These are phyloP conservation scores for Oryzias celebensis DNA, from an alignment of 2,113 vertebrate species.

Conservation along the genomic window DNA sequence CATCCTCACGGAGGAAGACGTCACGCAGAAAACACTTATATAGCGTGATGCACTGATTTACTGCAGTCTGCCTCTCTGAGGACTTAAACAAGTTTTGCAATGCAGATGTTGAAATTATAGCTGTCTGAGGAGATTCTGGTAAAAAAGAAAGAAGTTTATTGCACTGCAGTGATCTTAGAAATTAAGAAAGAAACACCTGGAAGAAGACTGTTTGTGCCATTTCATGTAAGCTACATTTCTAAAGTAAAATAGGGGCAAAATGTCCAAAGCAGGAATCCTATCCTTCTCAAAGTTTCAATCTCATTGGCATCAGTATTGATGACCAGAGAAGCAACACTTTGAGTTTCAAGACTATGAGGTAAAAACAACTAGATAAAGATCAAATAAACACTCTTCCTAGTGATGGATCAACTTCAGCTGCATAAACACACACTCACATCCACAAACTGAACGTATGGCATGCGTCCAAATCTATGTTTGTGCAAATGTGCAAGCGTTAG, in stretches of 20 bases:
- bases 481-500: conserved; percentile 24
- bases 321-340: conserved; percentile 63
- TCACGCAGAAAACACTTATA: conserved; percentile 34
- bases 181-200: conserved; percentile 22
- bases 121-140: conserved; percentile 4
- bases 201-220: neutral
- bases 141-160: neutral
- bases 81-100: conserved; percentile 16
- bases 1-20: conserved; percentile 38
- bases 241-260: conserved; percentile 13
- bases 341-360: conserved; percentile 58
- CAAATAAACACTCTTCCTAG: conserved; percentile 67
- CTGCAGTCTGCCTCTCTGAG: neutral
- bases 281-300: conserved; percentile 26
- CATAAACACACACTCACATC: conserved; percentile 65
- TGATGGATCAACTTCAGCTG: conserved; percentile 67
- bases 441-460: conserved; percentile 52
- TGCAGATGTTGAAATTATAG: neutral
- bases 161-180: neutral
- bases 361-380: conserved; percentile 73
- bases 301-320: conserved; percentile 52
- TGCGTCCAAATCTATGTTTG: conserved; percentile 53
- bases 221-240: conserved; percentile 24
- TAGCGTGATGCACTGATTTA: conserved; percentile 4
- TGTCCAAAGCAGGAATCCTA: neutral